These are phyloP conservation scores for Drosophila nr. fundita DNA, from an alignment of 2,888 invertebrate species.

Conservation along the genomic window DNA sequence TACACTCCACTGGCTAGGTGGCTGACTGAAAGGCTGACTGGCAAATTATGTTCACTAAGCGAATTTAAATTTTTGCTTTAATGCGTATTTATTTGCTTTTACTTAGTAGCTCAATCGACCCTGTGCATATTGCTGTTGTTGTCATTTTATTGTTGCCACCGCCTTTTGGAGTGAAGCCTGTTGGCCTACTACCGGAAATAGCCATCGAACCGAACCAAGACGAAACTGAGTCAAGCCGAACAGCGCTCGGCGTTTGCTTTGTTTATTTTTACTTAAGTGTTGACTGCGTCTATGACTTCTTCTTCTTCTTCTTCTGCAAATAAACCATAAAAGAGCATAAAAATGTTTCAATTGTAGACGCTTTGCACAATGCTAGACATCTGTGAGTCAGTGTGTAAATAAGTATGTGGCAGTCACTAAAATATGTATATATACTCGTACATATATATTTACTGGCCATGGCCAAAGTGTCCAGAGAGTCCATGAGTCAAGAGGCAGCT, in stretches of 20 bases:
- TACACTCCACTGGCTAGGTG: conserved; percentile 48
- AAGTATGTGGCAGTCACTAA: conserved; percentile 41
- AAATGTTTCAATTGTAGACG: conserved; percentile 76
- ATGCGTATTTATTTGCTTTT: conserved; percentile 51
- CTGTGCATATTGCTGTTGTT: conserved; percentile 1
- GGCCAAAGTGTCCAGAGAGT: conserved; percentile 17
- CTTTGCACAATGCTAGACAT: conserved; percentile 62
- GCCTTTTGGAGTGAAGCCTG: conserved; percentile 42
- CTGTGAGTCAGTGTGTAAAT: conserved; percentile 28
- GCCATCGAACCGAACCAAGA: conserved; percentile 38
- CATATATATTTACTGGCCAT: conserved; percentile 42
- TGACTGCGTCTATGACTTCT: conserved; percentile 34
- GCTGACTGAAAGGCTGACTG: conserved; percentile 13
- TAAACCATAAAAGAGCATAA: conserved; percentile 77
- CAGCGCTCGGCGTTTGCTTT: conserved; percentile 43
- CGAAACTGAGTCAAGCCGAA: conserved; percentile 13
- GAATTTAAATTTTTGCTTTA: conserved; percentile 65
- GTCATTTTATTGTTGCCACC: conserved; percentile 7
- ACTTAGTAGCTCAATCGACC: conserved; percentile 38
- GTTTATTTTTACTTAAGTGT: conserved; percentile 75
- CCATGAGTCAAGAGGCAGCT: conserved; percentile 21
- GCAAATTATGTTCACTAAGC: conserved; percentile 38
- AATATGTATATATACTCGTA: conserved; percentile 53
- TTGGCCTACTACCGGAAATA: conserved; percentile 51
- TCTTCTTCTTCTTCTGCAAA: conserved; percentile 45